A percentile compares a stretch with the other conserved stretches of the same genome.
phyloP scores from a whole-genome alignment of 2,113 vertebrate genomes.

The Calyptommatus sinebrachiatus region DNA sequence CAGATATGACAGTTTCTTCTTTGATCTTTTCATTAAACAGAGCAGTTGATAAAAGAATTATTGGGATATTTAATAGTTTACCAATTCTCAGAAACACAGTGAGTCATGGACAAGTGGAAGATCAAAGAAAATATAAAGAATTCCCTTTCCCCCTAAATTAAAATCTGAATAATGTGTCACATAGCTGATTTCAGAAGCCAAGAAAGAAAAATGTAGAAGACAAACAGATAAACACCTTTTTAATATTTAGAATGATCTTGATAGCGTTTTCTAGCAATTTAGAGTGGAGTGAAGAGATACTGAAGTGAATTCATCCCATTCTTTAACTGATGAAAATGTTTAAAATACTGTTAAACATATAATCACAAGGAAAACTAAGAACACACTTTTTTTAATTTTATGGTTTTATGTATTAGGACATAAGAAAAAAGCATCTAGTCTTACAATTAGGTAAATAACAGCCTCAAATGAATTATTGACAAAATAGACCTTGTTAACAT shows the following conservation, averaged over 20 bases:
- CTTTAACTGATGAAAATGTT: not conserved
- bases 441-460: too few species aligned
- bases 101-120: not conserved
- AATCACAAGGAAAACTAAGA: too few species aligned
- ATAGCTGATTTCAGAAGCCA: not conserved
- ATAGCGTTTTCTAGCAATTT: not conserved
- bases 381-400: too few species aligned
- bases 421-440: too few species aligned
- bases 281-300: not conserved
- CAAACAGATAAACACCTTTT: not conserved
- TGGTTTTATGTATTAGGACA: too few species aligned
- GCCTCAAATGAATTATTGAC: too few species aligned
- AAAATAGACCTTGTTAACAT: too few species aligned
- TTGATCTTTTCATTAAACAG: not conserved
- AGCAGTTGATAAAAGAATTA: not conserved
- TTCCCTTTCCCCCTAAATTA: slow-evolving; percentile 2
- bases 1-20: not conserved
- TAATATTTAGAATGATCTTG: not conserved
- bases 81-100: not conserved
- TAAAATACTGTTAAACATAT: not conserved
- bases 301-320: not conserved
- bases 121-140: slow-evolving; percentile 1
- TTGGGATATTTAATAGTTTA: slow-evolving; percentile 12
- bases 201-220: not conserved
- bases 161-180: not conserved